These are phyloP conservation scores for human (Homo sapiens) DNA, from an alignment of 2,113 vertebrate species.

Conservation along the genomic window DNA sequence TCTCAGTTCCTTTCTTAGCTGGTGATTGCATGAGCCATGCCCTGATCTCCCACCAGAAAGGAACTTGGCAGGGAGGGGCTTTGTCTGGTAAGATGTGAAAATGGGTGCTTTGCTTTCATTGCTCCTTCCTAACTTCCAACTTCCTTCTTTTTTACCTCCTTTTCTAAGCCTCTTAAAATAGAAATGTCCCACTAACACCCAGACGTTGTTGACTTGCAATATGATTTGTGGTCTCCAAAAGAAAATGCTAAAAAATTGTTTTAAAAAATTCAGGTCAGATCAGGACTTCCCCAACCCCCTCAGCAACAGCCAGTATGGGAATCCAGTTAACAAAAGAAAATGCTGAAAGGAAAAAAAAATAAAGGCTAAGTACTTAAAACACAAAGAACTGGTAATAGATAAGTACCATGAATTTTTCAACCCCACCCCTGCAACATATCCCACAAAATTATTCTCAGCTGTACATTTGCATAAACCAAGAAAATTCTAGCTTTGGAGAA, in stretches of 20 bases:
- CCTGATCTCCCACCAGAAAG: conserved; percentile 15
- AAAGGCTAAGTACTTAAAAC: background rate
- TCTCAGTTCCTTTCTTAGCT: conserved; percentile 20
- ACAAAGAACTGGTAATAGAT: background rate
- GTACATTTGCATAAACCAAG: background rate
- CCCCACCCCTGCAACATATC: background rate
- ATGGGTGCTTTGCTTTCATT: background rate
- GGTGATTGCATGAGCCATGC: background rate
- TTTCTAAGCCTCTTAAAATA: conserved; percentile 19
- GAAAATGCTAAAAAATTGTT: background rate
- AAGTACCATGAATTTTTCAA: background rate
- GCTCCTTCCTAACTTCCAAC: background rate
- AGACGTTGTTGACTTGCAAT: background rate
- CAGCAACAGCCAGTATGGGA: background rate
- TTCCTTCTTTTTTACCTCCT: conserved; percentile 31
- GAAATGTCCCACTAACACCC: background rate
- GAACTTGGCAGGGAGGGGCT: background rate
- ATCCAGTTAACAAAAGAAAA: background rate
- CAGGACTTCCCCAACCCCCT: background rate
- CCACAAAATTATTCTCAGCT: conserved; percentile 47
- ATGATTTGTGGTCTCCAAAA: background rate
- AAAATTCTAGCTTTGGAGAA: background rate
- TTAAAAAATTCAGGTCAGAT: conserved; percentile 4
- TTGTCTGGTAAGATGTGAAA: conserved; percentile 39
- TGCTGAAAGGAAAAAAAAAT: background rate